Conservation (phyloP, 2,888 invertebrate species). For the Leptura quadrifasciata region DNA sequence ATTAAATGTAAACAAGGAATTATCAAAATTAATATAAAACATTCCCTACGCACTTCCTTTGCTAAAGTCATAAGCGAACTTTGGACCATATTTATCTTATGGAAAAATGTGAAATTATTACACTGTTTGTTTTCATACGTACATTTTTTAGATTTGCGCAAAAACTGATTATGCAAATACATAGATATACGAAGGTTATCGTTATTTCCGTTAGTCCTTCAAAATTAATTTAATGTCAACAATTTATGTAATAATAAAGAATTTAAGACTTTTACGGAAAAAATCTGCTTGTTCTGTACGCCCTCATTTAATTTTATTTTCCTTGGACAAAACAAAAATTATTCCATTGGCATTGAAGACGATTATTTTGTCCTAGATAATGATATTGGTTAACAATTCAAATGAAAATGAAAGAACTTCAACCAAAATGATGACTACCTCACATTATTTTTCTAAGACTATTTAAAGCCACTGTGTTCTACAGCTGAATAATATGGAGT, state of each 20-base stretch:
- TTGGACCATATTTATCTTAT: slow-evolving; percentile 23
- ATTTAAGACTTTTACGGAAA: too few species aligned
- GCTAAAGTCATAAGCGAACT: slow-evolving; percentile 13
- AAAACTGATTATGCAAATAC: not conserved
- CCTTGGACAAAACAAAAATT: too few species aligned
- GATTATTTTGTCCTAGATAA: too few species aligned
- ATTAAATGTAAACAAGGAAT: slow-evolving; percentile 9
- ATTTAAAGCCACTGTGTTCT: too few species aligned
- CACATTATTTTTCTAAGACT: too few species aligned
- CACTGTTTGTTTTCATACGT: not conserved
- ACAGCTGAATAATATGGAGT: too few species aligned
- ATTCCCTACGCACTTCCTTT: slow-evolving; percentile 13
- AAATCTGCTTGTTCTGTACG: too few species aligned
- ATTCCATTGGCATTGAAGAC: too few species aligned
- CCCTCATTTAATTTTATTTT: too few species aligned
- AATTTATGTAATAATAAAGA: not conserved
- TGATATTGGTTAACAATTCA: too few species aligned
- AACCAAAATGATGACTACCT: too few species aligned
- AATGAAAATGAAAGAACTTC: not conserved
- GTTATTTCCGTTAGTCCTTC: not conserved
- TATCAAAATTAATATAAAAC: not conserved
- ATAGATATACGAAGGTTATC: not conserved
- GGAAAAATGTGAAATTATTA: slow-evolving; percentile 1
- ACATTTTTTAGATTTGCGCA: not conserved
- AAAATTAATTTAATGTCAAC: not conserved